Evolutionary conservation across 64 coral and sea anemone genomes (phyloP).

Genomic region (Porites australiensis): DNA sequence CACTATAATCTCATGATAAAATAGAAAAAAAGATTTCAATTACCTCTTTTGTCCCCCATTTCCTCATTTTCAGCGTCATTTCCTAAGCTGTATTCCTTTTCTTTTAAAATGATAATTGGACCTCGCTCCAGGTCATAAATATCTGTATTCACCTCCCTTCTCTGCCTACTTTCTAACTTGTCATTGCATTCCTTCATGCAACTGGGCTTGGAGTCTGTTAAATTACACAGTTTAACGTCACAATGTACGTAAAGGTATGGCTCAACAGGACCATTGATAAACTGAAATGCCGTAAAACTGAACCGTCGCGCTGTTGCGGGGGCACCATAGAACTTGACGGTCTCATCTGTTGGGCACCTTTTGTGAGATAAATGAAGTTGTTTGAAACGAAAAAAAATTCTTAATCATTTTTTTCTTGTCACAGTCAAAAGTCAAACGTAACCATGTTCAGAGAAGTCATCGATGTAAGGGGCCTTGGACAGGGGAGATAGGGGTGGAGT

Average conservation of each 20-base stretch:
- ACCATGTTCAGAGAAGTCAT: too few relatives aligned
- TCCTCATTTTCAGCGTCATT: not conserved
- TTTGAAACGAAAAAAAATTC: too few relatives aligned
- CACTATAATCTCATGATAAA: too few relatives aligned
- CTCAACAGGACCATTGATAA: conserved; percentile 54
- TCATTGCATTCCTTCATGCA: conserved; percentile 61
- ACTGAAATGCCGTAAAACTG: conserved; percentile 86
- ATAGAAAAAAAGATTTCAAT: not conserved
- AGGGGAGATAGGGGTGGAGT: too few relatives aligned
- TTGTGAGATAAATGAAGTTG: not conserved
- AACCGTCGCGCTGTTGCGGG: conserved; percentile 68
- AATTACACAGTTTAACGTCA: conserved; percentile 80
- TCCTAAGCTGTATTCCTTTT: not conserved
- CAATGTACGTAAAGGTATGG: conserved; percentile 86
- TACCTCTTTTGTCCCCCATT: not conserved
- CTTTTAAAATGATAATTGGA: conserved; percentile 51
- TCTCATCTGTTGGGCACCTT: conserved; percentile 80
- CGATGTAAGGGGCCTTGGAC: too few relatives aligned
- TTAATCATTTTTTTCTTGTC: too few relatives aligned
- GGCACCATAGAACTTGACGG: conserved; percentile 34
- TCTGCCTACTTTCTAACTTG: conserved; percentile 17
- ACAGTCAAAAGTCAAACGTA: too few relatives aligned
- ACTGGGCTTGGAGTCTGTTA: conserved; percentile 57
- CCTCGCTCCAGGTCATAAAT: conserved; percentile 52
- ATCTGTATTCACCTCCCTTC: conserved; percentile 50